phyloP scores from a whole-genome alignment of 1,140 invertebrate species.

The Aradophagus sp. region DNA sequence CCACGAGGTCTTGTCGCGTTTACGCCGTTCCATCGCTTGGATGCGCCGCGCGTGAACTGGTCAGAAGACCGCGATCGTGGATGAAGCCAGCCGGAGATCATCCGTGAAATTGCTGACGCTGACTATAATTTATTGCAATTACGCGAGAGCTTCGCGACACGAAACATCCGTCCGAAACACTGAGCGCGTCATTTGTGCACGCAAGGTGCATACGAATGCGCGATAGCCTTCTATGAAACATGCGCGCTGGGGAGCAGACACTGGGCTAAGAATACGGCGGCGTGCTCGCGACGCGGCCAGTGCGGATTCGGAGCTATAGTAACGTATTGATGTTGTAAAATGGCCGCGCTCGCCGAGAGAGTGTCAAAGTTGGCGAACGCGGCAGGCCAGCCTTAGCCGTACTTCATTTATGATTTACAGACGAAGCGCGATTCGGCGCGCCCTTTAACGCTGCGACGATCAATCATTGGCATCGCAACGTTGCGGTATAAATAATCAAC shows the following conservation, averaged over 20 bases:
- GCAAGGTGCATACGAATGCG: slow-evolving; percentile 46
- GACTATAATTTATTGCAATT: slow-evolving; percentile 62
- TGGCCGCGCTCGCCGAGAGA: too few relatives aligned
- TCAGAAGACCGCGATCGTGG: slow-evolving; percentile 42
- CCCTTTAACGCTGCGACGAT: too few relatives aligned
- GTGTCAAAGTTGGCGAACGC: too few relatives aligned
- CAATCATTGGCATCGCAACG: too few relatives aligned
- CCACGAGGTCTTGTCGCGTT: slow-evolving; percentile 46
- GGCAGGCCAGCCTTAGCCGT: too few relatives aligned
- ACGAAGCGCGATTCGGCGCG: too few relatives aligned
- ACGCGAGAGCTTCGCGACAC: slow-evolving; percentile 47
- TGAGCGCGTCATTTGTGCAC: slow-evolving; percentile 47
- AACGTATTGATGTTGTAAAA: slow-evolving; percentile 27
- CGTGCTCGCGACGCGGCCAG: slow-evolving; percentile 7
- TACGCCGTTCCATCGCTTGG: slow-evolving; percentile 59
- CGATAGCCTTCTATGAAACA: slow-evolving; percentile 25
- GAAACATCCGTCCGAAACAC: slow-evolving; percentile 37
- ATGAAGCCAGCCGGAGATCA: slow-evolving; percentile 31
- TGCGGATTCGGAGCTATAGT: slow-evolving; percentile 22
- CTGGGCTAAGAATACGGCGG: slow-evolving; percentile 26
- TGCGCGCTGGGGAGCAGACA: slow-evolving; percentile 30
- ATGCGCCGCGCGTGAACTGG: slow-evolving; percentile 60
- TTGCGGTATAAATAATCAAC: too few relatives aligned
- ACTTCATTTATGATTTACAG: too few relatives aligned
- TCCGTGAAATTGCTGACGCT: slow-evolving; percentile 54